Evolutionary conservation across 1,140 invertebrate species (phyloP).

Genomic region (Hypsibius dujardini): DNA sequence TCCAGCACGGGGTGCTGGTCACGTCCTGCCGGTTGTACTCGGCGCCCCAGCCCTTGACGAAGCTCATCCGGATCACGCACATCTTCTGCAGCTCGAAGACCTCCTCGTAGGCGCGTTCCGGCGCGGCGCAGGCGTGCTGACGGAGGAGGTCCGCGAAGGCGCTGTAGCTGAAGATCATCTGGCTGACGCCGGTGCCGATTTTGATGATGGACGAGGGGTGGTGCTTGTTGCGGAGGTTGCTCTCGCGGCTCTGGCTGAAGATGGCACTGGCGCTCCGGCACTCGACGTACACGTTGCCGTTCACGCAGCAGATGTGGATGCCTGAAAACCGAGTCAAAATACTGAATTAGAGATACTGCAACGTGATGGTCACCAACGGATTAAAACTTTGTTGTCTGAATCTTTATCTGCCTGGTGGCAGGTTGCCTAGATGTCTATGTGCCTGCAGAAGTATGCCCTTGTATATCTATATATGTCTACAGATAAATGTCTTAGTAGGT

Average conservation of each 20-base stretch:
- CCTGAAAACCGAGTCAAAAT: conserved; percentile 21
- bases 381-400: no score
- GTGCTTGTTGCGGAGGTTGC: conserved; percentile 71
- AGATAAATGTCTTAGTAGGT: no score
- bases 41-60: no score
- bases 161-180: no score
- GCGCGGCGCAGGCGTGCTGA: no score
- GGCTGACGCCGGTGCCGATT: no score
- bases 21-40: no score
- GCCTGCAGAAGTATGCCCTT: neutral
- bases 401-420: conserved; percentile 16
- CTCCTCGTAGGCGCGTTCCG: no score
- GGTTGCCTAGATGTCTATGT: neutral
- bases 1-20: no score
- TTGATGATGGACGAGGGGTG: conserved; percentile 90
- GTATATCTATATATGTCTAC: neutral
- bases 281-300: conserved; percentile 44
- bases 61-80: no score
- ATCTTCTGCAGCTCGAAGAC: no score
- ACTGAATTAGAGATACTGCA: neutral
- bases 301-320: conserved; percentile 27
- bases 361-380: neutral
- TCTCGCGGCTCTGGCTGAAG: conserved; percentile 87
- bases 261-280: conserved; percentile 84
- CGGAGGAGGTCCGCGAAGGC: no score